phyloP scores from a whole-genome alignment of 92 coral and sea anemone species.

The Heteractis magnifica region DNA sequence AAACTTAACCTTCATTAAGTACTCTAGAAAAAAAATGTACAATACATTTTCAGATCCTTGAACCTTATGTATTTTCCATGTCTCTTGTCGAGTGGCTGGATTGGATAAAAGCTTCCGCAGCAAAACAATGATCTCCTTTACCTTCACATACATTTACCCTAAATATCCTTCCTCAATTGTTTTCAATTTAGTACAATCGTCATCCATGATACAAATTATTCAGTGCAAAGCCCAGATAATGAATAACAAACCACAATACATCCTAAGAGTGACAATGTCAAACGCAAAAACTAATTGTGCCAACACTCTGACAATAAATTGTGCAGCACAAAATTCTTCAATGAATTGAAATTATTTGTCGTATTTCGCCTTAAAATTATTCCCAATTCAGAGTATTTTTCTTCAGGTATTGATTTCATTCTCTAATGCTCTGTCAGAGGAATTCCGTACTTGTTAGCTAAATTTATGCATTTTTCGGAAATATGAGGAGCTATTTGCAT shows the following conservation, averaged over 20 bases:
- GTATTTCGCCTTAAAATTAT: not conserved
- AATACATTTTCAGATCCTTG: no score
- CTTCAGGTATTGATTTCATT: not conserved
- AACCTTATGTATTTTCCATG: not conserved
- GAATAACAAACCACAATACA: not conserved
- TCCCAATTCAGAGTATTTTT: not conserved
- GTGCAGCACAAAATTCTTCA: not conserved
- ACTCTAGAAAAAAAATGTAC: not conserved
- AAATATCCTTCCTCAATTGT: not conserved
- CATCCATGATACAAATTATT: not conserved
- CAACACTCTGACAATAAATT: not conserved
- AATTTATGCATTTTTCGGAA: slow-evolving; percentile 29
- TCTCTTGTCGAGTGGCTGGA: not conserved
- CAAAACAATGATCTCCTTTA: not conserved
- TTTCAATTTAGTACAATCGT: not conserved
- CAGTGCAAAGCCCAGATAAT: slow-evolving; percentile 1
- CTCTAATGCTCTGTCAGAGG: not conserved
- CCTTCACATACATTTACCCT: not conserved
- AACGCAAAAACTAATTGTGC: not conserved
- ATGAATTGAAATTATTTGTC: not conserved
- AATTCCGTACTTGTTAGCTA: not conserved
- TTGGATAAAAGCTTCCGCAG: not conserved
- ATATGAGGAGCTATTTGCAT: slow-evolving; percentile 22
- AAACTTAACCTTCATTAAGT: not conserved
- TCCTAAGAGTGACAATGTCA: not conserved